Percentiles rank a stretch among this genome's conserved stretches.
phyloP scores from a whole-genome alignment of 2,113 vertebrate genomes.

The Tragelaphus strepsiceros region DNA sequence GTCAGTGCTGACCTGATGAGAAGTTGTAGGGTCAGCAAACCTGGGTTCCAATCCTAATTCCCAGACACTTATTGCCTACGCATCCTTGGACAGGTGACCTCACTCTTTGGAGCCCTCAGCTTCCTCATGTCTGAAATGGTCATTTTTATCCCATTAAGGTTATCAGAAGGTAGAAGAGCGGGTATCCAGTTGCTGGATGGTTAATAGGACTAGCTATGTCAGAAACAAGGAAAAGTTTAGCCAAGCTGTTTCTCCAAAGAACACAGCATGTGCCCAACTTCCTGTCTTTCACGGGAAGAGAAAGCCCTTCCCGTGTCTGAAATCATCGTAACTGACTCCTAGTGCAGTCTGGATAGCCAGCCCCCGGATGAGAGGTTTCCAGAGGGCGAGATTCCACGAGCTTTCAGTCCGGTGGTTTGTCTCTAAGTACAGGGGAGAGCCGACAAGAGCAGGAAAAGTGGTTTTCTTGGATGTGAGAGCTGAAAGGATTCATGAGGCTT shows the following conservation, averaged over 20 bases:
- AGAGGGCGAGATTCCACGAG: background rate
- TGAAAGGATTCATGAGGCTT: background rate
- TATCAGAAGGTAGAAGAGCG: background rate
- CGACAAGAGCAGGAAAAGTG: background rate
- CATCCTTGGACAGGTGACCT: background rate
- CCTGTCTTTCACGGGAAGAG: background rate
- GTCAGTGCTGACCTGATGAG: background rate
- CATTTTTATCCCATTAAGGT: background rate
- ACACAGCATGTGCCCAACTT: background rate
- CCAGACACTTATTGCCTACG: background rate
- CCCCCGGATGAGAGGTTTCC: background rate
- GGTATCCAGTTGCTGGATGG: background rate
- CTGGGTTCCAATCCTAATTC: background rate
- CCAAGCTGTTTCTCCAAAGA: background rate
- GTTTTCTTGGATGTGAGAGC: background rate
- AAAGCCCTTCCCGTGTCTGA: background rate
- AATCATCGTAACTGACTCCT: background rate
- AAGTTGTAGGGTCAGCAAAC: background rate
- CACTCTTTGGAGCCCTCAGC: background rate
- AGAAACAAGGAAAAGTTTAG: background rate
- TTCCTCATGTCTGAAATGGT: background rate
- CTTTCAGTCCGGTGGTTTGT: background rate
- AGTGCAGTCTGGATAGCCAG: background rate
- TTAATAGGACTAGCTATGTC: background rate
- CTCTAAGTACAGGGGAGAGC: background rate